Base-by-base conservation (phyloP, 2,888 invertebrate genomes). In the Matsumyia berberina region DNA sequence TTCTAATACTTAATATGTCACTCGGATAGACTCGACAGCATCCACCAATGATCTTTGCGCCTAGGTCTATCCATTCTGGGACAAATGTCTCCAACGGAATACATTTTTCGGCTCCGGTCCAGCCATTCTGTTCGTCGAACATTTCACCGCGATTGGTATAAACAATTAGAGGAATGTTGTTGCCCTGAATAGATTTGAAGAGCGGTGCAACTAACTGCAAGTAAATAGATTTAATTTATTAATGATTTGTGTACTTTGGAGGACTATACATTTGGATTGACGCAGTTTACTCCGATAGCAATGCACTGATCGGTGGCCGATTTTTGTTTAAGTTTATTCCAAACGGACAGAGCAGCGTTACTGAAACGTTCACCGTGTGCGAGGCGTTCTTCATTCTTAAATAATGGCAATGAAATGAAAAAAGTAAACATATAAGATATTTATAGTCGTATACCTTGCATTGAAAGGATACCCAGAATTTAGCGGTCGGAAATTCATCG, bases 251-350 rank as follows among this genome's bases (percentile, higher is more conserved):
- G 4, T 12, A 6, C 35, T 29, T 4, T n/a, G 11, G 33, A 11
- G n/a, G 33, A 19, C 1, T 17, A 9, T 29, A n/a, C 9, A 8
- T 82, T 87, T 12, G 96, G 96, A 66, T 94, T 93, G 42, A 97
- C 93, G 91, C 98, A 99, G 92, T 99, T 98, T 0, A 97, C 94
- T 1, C 98, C 98, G 66, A 98, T 94, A 0, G 96, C 98, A 15
- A 97, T 93, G 80, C 98, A 92, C 86, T 93, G 93, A 0, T 93
- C 91, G 2, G 92, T 92, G 2, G 89, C 89, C 89, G 96, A 95
- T 49, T 93, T 90, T 19, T 94, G 93, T 83, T 91, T 90, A 1
- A 93, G 89, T 42, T 88, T 87, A 1, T 91, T 90, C 94, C 94
- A 96, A 89, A 96, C 95, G 64, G 94, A 93, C 81, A 93, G 92